Conservation (phyloP, 2,113 vertebrate genomes). For the human (Homo sapiens) region DNA sequence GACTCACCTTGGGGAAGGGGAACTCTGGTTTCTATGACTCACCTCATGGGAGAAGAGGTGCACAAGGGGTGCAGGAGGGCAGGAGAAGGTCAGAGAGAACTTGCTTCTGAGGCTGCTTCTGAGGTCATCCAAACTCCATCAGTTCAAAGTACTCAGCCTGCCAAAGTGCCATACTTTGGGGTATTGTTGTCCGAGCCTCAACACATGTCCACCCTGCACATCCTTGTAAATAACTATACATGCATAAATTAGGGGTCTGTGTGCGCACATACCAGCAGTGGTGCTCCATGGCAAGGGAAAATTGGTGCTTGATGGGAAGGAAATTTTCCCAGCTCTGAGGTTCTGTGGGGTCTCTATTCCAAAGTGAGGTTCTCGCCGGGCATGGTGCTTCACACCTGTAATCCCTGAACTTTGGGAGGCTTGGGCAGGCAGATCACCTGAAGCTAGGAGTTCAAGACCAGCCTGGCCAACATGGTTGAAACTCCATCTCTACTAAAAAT, state of each 20-base stretch:
- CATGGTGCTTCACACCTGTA: too few species aligned
- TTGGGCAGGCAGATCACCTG: too few species aligned
- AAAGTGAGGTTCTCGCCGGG: not conserved
- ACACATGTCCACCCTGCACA: fast-evolving
- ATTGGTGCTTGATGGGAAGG: not conserved
- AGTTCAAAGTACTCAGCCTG: not conserved
- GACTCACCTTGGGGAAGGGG: not conserved
- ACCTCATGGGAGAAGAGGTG: not conserved
- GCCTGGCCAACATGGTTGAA: too few species aligned
- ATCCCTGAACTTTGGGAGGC: too few species aligned
- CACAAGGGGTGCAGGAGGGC: not conserved
- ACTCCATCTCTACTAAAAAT: too few species aligned
- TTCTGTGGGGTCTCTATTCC: not conserved
- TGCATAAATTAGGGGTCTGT: not conserved
- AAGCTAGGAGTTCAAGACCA: too few species aligned
- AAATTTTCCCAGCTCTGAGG: not conserved
- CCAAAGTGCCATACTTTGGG: not conserved
- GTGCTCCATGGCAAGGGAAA: not conserved
- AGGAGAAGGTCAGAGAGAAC: not conserved
- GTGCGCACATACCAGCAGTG: too few species aligned
- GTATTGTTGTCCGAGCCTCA: not conserved
- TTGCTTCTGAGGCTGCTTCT: not conserved
- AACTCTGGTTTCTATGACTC: not conserved
- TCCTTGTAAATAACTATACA: not conserved
- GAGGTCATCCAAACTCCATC: not conserved